These are phyloP conservation scores for Rhyacophila evoluta DNA, from an alignment of 2,888 invertebrate species.

Conservation along the genomic window DNA sequence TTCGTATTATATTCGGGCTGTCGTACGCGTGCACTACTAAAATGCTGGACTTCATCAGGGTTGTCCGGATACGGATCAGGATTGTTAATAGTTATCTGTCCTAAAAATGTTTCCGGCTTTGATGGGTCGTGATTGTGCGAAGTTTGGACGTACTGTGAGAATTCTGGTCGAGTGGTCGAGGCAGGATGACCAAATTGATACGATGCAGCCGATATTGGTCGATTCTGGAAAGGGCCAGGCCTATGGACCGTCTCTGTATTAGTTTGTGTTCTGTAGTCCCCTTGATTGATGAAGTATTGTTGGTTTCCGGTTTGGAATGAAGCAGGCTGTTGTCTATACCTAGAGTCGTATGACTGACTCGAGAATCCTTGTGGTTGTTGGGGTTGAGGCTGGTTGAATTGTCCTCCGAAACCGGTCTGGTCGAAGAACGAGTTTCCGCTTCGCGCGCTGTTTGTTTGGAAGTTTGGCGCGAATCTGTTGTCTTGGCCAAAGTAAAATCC, in stretches of 20 bases:
- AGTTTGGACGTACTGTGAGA: constrained; percentile 67
- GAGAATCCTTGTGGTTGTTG: constrained; percentile 59
- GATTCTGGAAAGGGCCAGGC: constrained; percentile 53
- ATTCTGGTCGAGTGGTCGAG: constrained; percentile 70
- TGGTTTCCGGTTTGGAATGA: constrained; percentile 61
- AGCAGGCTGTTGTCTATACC: constrained; percentile 60
- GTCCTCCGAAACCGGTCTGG: constrained; percentile 56
- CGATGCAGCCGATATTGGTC: constrained; percentile 65
- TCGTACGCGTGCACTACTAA: constrained; percentile 52
- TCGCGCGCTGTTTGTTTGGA: constrained; percentile 56
- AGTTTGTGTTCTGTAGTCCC: constrained; percentile 61
- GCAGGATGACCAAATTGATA: constrained; percentile 67
- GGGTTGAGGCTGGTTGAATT: constrained; percentile 57
- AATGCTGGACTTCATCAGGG: constrained; percentile 52
- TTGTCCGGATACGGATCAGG: constrained; percentile 63
- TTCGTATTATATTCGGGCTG: constrained; percentile 62
- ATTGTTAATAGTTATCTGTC: constrained; percentile 74
- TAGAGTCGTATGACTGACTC: constrained; percentile 59
- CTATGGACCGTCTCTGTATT: constrained; percentile 36
- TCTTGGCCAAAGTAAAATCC: constrained; percentile 60
- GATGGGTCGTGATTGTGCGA: constrained; percentile 72
- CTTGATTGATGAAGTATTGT: constrained; percentile 66
- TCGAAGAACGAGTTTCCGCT: constrained; percentile 57
- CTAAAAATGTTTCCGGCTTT: constrained; percentile 73
- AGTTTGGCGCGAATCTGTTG: constrained; percentile 58